Conservation (phyloP, 2,888 invertebrate genomes). For the Eucera pruinosa region DNA sequence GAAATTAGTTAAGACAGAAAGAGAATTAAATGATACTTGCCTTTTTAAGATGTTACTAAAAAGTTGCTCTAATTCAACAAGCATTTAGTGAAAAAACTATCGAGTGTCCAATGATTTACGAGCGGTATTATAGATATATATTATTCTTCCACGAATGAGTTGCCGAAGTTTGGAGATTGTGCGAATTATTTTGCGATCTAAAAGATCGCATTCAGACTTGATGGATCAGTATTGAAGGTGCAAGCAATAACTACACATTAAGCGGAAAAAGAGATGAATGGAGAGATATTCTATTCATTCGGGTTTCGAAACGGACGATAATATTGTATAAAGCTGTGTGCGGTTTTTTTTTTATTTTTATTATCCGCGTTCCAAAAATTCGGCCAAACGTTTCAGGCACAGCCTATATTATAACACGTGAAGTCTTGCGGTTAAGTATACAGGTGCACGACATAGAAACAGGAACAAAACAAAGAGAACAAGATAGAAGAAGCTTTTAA, state of each 20-base stretch:
- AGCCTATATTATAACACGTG: slow-evolving; percentile 32
- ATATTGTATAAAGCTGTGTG: no score
- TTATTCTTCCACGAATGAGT: background rate
- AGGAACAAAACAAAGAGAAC: slow-evolving; percentile 34
- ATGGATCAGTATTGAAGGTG: background rate
- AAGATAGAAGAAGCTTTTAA: slow-evolving; percentile 62
- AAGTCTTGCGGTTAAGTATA: slow-evolving; percentile 58
- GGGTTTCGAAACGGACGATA: no score
- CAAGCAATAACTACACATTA: slow-evolving; percentile 17
- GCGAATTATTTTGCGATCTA: background rate
- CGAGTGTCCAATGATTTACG: no score
- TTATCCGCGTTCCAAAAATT: background rate
- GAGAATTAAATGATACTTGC: no score
- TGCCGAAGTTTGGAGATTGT: background rate
- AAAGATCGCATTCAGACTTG: no score
- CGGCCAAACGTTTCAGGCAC: slow-evolving; percentile 30
- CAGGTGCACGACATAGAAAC: slow-evolving; percentile 56
- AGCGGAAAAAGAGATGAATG: background rate
- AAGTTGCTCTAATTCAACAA: no score
- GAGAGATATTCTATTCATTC: no score
- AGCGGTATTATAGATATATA: no score
- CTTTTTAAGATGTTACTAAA: no score
- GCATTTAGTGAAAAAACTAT: no score
- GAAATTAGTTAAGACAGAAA: no score
- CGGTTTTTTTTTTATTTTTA: background rate